Evolutionary conservation across 2,797 vertebrate species (phyloP).

Genomic region (Hirundo rustica): DNA sequence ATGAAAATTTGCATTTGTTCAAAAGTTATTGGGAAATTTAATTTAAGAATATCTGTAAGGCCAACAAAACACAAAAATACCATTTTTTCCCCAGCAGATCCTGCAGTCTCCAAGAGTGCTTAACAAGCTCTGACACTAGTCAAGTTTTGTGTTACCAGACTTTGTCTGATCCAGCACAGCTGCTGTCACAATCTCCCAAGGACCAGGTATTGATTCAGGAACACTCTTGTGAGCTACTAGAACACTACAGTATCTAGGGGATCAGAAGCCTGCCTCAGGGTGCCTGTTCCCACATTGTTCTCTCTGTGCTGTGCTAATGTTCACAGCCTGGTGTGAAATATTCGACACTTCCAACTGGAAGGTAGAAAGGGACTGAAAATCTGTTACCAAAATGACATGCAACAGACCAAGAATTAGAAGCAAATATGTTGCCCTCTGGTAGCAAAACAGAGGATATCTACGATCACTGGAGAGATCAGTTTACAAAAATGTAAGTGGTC

Average conservation of each 20-base stretch:
- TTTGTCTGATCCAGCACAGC: background rate
- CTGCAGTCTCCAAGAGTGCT: background rate
- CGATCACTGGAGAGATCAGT: background rate
- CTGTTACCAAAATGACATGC: background rate
- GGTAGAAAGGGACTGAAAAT: background rate
- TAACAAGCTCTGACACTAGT: background rate
- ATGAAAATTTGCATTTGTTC: background rate
- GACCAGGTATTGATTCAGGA: background rate
- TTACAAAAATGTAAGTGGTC: background rate
- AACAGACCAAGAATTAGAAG: background rate
- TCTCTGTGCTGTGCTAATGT: rapidly evolving
- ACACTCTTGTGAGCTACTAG: background rate
- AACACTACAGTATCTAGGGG: background rate
- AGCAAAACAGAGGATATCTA: background rate
- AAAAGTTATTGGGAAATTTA: background rate
- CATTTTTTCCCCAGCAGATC: background rate
- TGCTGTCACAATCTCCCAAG: background rate
- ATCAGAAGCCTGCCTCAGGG: background rate
- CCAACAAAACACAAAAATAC: background rate
- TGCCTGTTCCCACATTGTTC: background rate
- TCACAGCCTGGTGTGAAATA: background rate
- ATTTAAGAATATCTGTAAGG: background rate
- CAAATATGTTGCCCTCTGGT: background rate
- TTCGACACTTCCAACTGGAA: background rate
- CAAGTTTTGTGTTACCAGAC: background rate